Conservation (phyloP, 1,140 invertebrate species). For the Elymnias hypermnestra region DNA sequence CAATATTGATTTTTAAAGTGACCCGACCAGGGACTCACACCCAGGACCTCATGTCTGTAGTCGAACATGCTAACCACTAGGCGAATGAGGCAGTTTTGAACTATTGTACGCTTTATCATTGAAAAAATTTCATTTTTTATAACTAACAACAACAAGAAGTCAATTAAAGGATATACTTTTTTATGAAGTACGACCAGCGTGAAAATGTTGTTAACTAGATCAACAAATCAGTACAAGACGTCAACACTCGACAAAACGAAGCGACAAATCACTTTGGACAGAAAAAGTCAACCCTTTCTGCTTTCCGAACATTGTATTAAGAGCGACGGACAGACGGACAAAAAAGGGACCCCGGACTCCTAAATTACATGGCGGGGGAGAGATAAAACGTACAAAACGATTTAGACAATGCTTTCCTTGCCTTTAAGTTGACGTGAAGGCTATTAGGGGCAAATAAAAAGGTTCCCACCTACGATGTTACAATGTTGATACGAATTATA, state of each 20-base stretch:
- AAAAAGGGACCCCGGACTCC: conserved; percentile 34
- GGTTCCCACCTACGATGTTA: neutral
- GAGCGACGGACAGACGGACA: conserved; percentile 32
- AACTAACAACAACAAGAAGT: no score
- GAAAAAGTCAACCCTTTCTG: conserved; percentile 19
- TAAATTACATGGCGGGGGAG: conserved; percentile 30
- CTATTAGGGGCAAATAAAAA: conserved; percentile 18
- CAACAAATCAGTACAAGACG: conserved; percentile 12
- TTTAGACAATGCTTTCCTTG: conserved; percentile 31
- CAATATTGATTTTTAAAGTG: no score
- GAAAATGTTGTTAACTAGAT: no score
- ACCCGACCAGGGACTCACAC: no score
- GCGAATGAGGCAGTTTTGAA: no score
- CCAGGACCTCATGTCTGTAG: no score
- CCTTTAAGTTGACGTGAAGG: conserved; percentile 26
- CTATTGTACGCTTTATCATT: no score
- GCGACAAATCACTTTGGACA: conserved; percentile 17
- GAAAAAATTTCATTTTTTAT: no score
- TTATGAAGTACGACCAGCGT: no score
- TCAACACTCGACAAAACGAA: conserved; percentile 9
- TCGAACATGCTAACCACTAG: no score
- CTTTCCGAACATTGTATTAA: conserved; percentile 30
- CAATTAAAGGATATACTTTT: no score
- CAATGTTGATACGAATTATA: neutral
- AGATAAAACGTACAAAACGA: conserved; percentile 32